Evolutionary conservation across 2,888 invertebrate species (phyloP).

Genomic region (Drosophila tripunctata): DNA sequence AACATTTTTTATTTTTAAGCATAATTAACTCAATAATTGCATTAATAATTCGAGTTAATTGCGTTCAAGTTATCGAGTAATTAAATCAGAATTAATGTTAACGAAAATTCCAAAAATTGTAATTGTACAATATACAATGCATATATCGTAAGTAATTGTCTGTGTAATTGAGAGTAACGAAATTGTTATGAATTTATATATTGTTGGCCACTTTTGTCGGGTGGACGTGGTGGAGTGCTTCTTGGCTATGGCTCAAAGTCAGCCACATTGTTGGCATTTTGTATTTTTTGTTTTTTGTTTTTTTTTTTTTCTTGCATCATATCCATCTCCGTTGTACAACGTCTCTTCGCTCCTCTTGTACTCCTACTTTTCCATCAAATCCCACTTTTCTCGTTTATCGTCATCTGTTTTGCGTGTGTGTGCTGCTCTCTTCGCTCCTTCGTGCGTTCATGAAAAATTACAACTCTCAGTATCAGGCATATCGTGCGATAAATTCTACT

Average conservation of each 20-base stretch:
- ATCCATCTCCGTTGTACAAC: constrained; percentile 25
- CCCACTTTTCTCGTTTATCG: background rate
- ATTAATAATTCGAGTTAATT: background rate
- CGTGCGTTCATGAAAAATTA: constrained; percentile 66
- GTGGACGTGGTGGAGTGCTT: constrained; percentile 25
- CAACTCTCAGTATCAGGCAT: constrained; percentile 78
- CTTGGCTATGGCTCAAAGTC: constrained; percentile 39
- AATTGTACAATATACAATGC: too few species aligned
- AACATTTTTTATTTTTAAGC: too few species aligned
- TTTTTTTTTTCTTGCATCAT: too few species aligned
- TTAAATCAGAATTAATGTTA: constrained; percentile 12
- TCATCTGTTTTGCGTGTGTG: constrained; percentile 8
- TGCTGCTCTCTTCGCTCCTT: constrained; percentile 13
- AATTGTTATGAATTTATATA: constrained; percentile 25
- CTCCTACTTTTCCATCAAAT: background rate
- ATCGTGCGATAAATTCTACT: constrained; percentile 73
- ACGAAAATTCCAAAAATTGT: background rate
- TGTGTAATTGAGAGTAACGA: constrained; percentile 16
- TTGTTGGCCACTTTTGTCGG: constrained; percentile 46
- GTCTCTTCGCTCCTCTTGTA: background rate
- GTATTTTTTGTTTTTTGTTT: too few species aligned
- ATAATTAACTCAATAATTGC: background rate
- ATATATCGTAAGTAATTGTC: constrained; percentile 11
- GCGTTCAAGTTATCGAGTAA: background rate
- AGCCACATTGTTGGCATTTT: constrained; percentile 39